Evolutionary conservation across 1,140 invertebrate species (phyloP).

Genomic region (Bombus sibiricus): DNA sequence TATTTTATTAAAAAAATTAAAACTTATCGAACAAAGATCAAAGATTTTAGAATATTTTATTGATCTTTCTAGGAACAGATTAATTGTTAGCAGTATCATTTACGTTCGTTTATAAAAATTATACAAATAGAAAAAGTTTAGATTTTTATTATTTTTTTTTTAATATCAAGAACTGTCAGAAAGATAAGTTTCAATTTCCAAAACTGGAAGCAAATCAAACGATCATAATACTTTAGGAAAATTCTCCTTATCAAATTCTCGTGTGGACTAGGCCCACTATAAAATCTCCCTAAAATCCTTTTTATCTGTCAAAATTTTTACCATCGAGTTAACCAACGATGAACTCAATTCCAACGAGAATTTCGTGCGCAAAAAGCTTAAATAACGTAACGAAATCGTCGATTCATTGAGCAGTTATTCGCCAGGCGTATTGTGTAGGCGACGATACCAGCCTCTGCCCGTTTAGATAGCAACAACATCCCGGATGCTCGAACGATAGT

Average conservation of each 20-base stretch:
- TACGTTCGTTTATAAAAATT: neutral
- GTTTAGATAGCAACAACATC: constrained; percentile 79
- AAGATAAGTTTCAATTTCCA: neutral
- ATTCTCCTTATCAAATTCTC: neutral
- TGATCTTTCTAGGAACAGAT: no score
- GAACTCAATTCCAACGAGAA: no score
- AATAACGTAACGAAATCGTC: constrained; percentile 61
- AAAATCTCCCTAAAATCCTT: neutral
- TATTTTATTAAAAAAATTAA: neutral
- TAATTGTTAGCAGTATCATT: no score
- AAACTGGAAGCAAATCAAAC: neutral
- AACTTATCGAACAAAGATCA: neutral
- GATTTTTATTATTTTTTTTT: neutral
- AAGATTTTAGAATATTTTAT: neutral
- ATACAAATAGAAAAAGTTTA: neutral
- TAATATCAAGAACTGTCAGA: neutral
- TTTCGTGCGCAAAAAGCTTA: constrained; percentile 8
- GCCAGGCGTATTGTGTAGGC: constrained; percentile 71
- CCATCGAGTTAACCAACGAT: no score
- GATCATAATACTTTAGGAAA: neutral
- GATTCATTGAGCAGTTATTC: constrained; percentile 71
- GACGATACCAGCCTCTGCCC: constrained; percentile 75
- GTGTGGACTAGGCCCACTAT: neutral
- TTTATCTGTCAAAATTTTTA: neutral
- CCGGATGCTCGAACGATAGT: constrained; percentile 78